Base-by-base conservation (phyloP, 1,140 invertebrate species). In the Chionoecetes opilio region DNA sequence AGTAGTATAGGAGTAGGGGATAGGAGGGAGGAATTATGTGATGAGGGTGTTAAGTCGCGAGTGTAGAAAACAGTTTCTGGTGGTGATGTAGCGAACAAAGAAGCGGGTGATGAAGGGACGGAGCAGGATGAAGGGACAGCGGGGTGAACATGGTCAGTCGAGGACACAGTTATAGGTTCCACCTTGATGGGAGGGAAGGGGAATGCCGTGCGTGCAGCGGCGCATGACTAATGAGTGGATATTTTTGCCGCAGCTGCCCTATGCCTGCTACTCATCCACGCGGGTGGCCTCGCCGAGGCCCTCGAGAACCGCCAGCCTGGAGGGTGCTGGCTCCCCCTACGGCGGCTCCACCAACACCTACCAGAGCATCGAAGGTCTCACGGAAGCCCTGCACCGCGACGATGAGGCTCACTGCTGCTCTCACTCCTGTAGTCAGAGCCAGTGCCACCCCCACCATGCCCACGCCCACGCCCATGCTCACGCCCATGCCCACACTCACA, bases 341-440 rank as follows among this genome's bases (percentile, higher is more conserved):
- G 93, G 92, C 8, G 93, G 92, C 3, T 96, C 96, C 41, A 95
- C 96, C 37, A 94, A 94, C 90, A 96, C 96, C 32, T 96, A 96
- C 93, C 96, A 96, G 41, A 96, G 96, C 94, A 96, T 96, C 88
- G 96, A 96, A 14, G 95, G 95, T 21, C 93, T 96, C n/a, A 93
- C 93, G 2, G 94, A 91, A 46, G 95, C 93, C 75, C 37, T 93
- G 29, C 94, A 46, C 92, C 85, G 75, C 35, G 95, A 96, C 94
- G 91, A 89, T 32, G 92, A 93, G 46, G 37, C 11, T 34, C 94
- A 85, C 82, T 93, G 90, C 31, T 93, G 90, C 89, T 93, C 91
- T 89, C 93, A 84, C 82, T 92, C 88, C 91, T 94, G 89, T 46
- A 92, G 95, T 46, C 91, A 92, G 46, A 86, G 41, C 41, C 93